Evolutionary conservation across 2,113 vertebrate genomes (phyloP).

Genomic region (Ailuropoda melanoleuca): DNA sequence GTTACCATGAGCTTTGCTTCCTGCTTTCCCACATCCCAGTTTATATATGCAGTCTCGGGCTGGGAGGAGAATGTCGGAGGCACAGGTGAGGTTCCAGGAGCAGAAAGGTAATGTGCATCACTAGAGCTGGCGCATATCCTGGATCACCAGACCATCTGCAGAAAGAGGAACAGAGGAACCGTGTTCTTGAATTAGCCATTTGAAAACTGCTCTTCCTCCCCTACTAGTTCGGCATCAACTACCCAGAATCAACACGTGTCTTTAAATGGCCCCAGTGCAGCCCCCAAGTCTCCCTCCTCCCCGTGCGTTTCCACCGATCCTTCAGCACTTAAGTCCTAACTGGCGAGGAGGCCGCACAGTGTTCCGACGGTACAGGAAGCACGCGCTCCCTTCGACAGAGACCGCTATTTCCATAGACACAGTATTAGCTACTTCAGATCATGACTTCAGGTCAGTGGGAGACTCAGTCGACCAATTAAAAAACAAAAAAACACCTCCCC

Average conservation of each 20-base stretch:
- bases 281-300: background rate
- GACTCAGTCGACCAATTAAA: slow-evolving; percentile 53
- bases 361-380: background rate
- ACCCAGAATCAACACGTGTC: background rate
- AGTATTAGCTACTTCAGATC: slow-evolving; percentile 73
- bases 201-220: background rate
- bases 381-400: slow-evolving; percentile 70
- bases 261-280: background rate
- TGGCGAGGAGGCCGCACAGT: background rate
- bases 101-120: slow-evolving; percentile 77
- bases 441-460: slow-evolving; percentile 71
- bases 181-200: slow-evolving; percentile 40
- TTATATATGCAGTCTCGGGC: slow-evolving; percentile 72
- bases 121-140: slow-evolving; percentile 80
- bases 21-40: slow-evolving; percentile 76
- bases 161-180: slow-evolving; percentile 72
- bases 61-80: slow-evolving; percentile 67
- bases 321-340: background rate
- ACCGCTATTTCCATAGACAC: slow-evolving; percentile 75
- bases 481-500: background rate
- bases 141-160: slow-evolving; percentile 77
- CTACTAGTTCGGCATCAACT: background rate
- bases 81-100: slow-evolving; percentile 80
- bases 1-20: slow-evolving; percentile 76
- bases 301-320: background rate